Percentiles rank a stretch among this genome's conserved stretches.
Evolutionary conservation across 1,140 invertebrate genomes (phyloP).

Genomic region (Dreissena polymorpha): DNA sequence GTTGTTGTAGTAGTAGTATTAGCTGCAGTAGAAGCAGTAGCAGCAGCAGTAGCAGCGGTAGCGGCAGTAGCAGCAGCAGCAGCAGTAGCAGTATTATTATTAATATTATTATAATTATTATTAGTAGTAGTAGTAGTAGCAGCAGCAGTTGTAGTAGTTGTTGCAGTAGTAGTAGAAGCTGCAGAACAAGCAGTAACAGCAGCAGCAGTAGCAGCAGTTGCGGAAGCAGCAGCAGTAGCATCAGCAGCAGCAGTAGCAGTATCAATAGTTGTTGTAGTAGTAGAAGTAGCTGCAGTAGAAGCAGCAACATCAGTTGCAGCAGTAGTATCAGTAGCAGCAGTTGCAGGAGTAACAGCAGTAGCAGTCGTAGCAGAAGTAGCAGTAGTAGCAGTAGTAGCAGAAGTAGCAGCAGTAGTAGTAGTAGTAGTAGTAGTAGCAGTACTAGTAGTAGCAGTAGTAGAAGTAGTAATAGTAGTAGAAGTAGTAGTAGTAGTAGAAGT

Average conservation of each 20-base stretch:
- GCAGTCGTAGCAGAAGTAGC: conserved; percentile 32
- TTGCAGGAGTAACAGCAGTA: conserved; percentile 33
- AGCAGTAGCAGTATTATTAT: conserved; percentile 22
- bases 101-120: neutral
- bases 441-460: conserved; percentile 36
- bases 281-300: conserved; percentile 26
- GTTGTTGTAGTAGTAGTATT: conserved; percentile 29
- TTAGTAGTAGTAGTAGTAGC: neutral
- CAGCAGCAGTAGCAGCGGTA: conserved; percentile 40
- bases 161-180: conserved; percentile 38
- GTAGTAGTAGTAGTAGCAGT: conserved; percentile 38
- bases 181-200: conserved; percentile 37
- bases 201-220: conserved; percentile 40
- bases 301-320: conserved; percentile 29
- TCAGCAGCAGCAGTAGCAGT: conserved; percentile 42
- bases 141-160: conserved; percentile 16
- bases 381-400: conserved; percentile 50
- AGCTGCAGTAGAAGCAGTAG: conserved; percentile 31
- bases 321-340: conserved; percentile 31
- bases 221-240: conserved; percentile 23
- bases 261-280: conserved; percentile 40
- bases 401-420: conserved; percentile 26
- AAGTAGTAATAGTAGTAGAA: conserved; percentile 45
- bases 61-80: conserved; percentile 26
- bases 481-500: conserved; percentile 48